Evolutionary conservation across 37 sponge, comb jelly and placozoan species (phyloP).

Genomic region (Oscarella lobularis): DNA sequence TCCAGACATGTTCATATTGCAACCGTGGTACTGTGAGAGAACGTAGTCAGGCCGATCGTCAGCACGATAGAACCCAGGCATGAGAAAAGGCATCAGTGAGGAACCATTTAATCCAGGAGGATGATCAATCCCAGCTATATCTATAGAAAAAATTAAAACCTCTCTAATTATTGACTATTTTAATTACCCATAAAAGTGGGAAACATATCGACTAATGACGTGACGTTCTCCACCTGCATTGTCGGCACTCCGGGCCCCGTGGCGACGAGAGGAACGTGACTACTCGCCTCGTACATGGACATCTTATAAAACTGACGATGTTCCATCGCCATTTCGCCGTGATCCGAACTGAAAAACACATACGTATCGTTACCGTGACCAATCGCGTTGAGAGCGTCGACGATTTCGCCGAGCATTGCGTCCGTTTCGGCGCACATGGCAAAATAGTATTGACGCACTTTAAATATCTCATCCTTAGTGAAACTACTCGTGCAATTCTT

Average conservation of each 20-base stretch:
- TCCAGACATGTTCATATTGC: not conserved
- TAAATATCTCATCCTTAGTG: not conserved
- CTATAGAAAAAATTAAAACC: too few relatives aligned
- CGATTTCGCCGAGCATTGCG: constrained; percentile 10
- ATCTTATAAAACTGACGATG: constrained; percentile 17
- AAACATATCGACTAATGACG: constrained; percentile 7
- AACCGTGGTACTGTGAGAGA: not conserved
- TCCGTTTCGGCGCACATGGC: constrained; percentile 16
- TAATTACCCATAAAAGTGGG: constrained; percentile 17
- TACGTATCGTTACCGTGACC: constrained; percentile 9
- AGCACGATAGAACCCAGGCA: not conserved
- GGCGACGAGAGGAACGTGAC: constrained; percentile 5
- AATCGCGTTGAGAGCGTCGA: not conserved
- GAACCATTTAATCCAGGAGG: constrained; percentile 3
- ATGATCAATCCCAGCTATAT: not conserved
- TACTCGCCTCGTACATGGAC: constrained; percentile 10
- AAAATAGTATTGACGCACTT: constrained; percentile 3
- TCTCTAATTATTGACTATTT: too few relatives aligned
- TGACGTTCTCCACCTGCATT: not conserved
- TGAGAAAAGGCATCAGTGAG: constrained; percentile 7
- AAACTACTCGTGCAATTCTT: not conserved
- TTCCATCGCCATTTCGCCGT: constrained; percentile 17
- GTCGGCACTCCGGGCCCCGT: constrained; percentile 9
- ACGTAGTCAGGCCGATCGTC: not conserved
- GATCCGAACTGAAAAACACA: constrained; percentile 15